These are phyloP conservation scores for Odiellus spinosus DNA, from an alignment of 2,888 invertebrate species.

Conservation along the genomic window DNA sequence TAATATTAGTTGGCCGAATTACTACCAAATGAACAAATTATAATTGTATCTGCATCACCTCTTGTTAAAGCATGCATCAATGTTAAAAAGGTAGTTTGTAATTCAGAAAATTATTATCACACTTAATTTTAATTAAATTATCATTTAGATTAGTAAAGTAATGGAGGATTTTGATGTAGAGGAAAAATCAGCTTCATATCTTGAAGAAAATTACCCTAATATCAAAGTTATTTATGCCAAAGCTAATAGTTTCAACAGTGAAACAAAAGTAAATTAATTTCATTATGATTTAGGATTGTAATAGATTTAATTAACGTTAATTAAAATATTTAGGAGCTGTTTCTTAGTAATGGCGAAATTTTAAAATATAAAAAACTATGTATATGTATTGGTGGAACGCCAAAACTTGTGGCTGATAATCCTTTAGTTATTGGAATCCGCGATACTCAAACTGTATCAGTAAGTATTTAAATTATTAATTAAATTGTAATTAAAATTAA, in stretches of 20 bases:
- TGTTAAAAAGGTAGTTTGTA: slow-evolving; percentile 40
- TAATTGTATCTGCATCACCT: slow-evolving; percentile 67
- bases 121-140: neutral
- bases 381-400: slow-evolving; percentile 75
- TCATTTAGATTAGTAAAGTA: slow-evolving; percentile 51
- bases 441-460: slow-evolving; percentile 77
- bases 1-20: slow-evolving; percentile 28
- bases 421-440: slow-evolving; percentile 67
- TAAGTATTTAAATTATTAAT: slow-evolving; percentile 12
- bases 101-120: neutral
- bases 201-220: slow-evolving; percentile 38
- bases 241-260: slow-evolving; percentile 27
- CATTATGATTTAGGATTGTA: slow-evolving; percentile 2
- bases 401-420: slow-evolving; percentile 38
- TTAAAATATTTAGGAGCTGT: slow-evolving; percentile 18
- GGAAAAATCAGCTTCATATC: slow-evolving; percentile 46
- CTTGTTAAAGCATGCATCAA: slow-evolving; percentile 79
- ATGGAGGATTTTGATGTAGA: slow-evolving; percentile 70
- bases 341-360: slow-evolving; percentile 27
- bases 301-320: slow-evolving; percentile 12
- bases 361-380: slow-evolving; percentile 66
- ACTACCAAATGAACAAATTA: slow-evolving; percentile 49
- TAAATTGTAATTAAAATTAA: neutral
- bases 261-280: slow-evolving; percentile 25
- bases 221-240: slow-evolving; percentile 41